Base-by-base conservation (phyloP, 1,140 invertebrate species). In the Trypoxylus dichotomus region DNA sequence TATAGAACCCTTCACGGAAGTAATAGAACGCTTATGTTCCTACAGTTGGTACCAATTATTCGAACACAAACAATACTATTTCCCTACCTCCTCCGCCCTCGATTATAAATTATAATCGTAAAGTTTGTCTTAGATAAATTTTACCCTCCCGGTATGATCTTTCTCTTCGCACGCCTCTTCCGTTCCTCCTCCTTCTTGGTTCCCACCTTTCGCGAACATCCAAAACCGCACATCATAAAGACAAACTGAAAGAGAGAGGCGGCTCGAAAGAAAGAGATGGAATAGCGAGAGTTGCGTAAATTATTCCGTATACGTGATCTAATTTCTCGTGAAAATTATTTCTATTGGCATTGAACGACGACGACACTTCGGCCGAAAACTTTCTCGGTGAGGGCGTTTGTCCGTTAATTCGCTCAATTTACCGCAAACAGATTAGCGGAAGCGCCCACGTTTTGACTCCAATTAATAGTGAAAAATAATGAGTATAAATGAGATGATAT, bases 61-160 rank as follows among this genome's bases (percentile, higher is more conserved):
- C 60, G 60, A 68, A 68, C 60, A 68, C 60, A 68, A 68, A 68
- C 60, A 68, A 68, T 68, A 68, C 60, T 68, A 68, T 68, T 24
- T 68, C 60, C 15, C 60, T 68, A 25, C 60, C 24, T 24, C 27
- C 60, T 68, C 21, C 11, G 10, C 32, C 10, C 32, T 13, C 47
- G 60, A 24, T 68, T 68, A 68, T 68, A 68, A 68, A 68, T 68
- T 68, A 68, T 68, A 68, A 25, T 29, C 60, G 60, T 68, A 68
- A 68, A 68, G 60, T 68, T 68, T 68, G 60, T 10, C 60, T 68
- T 68, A 68, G 60, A 68, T 68, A 68, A 68, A 68, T 68, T 68
- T 68, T 27, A 68, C 60, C 60, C 60, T 68, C 60, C 7, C 27
- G 27, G 21, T 29, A 24, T 27, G 21, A 68, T 68, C 60, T 68